phyloP scores from a whole-genome alignment of 2,888 invertebrate genomes.

The Diarsia mendica region DNA sequence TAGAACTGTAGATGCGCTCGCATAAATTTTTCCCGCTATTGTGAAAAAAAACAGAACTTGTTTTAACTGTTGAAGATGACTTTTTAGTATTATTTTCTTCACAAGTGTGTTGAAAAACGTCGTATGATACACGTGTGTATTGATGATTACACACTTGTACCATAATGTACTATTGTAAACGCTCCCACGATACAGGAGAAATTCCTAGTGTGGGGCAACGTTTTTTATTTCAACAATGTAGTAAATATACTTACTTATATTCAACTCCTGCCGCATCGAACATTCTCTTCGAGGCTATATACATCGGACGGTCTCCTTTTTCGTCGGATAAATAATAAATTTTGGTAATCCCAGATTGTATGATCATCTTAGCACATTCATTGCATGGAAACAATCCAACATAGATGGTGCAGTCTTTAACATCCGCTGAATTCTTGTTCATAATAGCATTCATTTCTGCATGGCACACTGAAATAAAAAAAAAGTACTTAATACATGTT shows the following conservation, averaged over 20 bases:
- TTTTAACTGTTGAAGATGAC: too few relatives aligned
- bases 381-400: conserved; percentile 98
- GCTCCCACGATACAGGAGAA: too few relatives aligned
- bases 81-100: too few relatives aligned
- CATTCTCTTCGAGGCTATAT: conserved; percentile 95
- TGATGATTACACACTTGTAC: too few relatives aligned
- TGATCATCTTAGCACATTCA: conserved; percentile 99
- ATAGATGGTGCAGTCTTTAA: conserved; percentile 95
- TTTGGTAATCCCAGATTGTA: conserved; percentile 96
- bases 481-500: neutral
- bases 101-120: too few relatives aligned
- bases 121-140: too few relatives aligned
- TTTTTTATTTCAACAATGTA: too few relatives aligned
- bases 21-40: too few relatives aligned
- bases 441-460: conserved; percentile 99
- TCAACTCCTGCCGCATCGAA: conserved; percentile 94
- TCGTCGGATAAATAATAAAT: conserved; percentile 96
- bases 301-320: conserved; percentile 92
- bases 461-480: conserved; percentile 94
- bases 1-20: too few relatives aligned
- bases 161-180: too few relatives aligned
- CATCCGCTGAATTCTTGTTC: conserved; percentile 95
- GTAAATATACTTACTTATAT: conserved; percentile 89
- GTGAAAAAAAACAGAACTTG: too few relatives aligned
- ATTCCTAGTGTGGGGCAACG: too few relatives aligned